These are phyloP conservation scores for Pissodes strobi DNA, from an alignment of 1,140 invertebrate genomes.

Conservation along the genomic window DNA sequence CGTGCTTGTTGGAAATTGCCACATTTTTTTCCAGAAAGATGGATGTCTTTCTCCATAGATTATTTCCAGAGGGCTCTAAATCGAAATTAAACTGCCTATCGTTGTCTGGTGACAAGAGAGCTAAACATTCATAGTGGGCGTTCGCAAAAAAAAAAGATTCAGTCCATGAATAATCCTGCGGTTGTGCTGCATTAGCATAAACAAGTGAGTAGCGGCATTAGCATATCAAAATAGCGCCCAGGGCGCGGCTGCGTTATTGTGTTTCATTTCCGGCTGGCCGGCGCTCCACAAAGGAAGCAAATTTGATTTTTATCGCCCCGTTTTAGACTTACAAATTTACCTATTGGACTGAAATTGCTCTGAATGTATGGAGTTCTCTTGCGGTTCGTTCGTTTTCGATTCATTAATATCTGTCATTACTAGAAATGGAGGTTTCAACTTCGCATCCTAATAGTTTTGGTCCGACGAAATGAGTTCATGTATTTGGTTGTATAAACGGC, in stretches of 20 bases:
- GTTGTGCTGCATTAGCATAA: conserved; percentile 43
- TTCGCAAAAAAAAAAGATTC: conserved; percentile 42
- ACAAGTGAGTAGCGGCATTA: conserved; percentile 41
- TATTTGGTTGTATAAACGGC: too few relatives aligned
- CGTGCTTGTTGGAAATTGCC: too few relatives aligned
- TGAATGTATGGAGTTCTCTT: conserved; percentile 1
- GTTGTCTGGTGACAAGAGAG: background rate
- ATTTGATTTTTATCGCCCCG: conserved; percentile 28
- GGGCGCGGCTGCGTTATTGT: conserved; percentile 37
- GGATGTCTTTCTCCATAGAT: too few relatives aligned
- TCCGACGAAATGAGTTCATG: too few relatives aligned
- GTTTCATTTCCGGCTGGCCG: conserved; percentile 32
- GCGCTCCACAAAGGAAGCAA: conserved; percentile 28
- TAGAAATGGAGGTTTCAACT: too few relatives aligned
- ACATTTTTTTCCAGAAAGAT: too few relatives aligned
- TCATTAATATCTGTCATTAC: too few relatives aligned
- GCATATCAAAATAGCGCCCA: conserved; percentile 43
- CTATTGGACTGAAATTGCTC: conserved; percentile 23
- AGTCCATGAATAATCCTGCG: conserved; percentile 45
- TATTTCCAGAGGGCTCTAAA: too few relatives aligned
- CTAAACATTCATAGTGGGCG: conserved; percentile 9
- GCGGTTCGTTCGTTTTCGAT: background rate
- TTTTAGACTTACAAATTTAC: conserved; percentile 31
- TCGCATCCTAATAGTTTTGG: too few relatives aligned
- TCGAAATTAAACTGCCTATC: too few relatives aligned